phyloP scores from a whole-genome alignment of 1,140 invertebrate genomes.

The Drosophila prosaltans region DNA sequence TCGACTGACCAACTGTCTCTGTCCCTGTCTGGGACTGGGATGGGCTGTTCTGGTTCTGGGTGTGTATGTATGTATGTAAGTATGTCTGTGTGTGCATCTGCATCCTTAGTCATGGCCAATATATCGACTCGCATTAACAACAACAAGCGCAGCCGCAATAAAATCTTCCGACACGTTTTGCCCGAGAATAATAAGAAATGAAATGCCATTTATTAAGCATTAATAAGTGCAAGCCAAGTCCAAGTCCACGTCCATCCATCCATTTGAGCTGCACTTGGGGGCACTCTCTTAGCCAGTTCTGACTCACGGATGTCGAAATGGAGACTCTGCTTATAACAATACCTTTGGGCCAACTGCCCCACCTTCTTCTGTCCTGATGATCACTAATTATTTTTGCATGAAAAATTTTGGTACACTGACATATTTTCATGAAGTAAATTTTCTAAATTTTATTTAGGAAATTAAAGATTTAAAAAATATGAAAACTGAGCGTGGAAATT shows the following conservation, averaged over 20 bases:
- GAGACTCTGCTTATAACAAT: conserved; percentile 24
- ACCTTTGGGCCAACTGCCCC: conserved; percentile 46
- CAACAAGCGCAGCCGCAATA: conserved; percentile 64
- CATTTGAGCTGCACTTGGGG: conserved; percentile 55
- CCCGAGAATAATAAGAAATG: conserved; percentile 82
- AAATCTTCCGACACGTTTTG: conserved; percentile 70
- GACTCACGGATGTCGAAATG: conserved; percentile 48
- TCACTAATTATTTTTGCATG: conserved; percentile 23
- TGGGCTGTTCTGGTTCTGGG: conserved; percentile 1
- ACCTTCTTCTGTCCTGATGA: neutral
- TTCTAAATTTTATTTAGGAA: too few species aligned
- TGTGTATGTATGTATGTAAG: conserved; percentile 1
- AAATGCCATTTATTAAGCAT: conserved; percentile 83
- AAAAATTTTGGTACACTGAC: neutral
- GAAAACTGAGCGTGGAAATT: too few species aligned
- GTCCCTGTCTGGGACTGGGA: conserved; percentile 7
- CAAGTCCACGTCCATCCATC: conserved; percentile 64
- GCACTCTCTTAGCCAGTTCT: conserved; percentile 26
- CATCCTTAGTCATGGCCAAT: conserved; percentile 79
- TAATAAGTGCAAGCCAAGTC: conserved; percentile 75
- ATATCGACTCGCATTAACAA: conserved; percentile 79
- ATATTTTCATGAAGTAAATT: too few species aligned
- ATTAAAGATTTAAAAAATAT: too few species aligned
- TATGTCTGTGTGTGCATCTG: conserved; percentile 45
- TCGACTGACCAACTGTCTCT: conserved; percentile 39